These are phyloP conservation scores for Datnioides undecimradiatus DNA, from an alignment of 2,113 vertebrate genomes.

Conservation along the genomic window DNA sequence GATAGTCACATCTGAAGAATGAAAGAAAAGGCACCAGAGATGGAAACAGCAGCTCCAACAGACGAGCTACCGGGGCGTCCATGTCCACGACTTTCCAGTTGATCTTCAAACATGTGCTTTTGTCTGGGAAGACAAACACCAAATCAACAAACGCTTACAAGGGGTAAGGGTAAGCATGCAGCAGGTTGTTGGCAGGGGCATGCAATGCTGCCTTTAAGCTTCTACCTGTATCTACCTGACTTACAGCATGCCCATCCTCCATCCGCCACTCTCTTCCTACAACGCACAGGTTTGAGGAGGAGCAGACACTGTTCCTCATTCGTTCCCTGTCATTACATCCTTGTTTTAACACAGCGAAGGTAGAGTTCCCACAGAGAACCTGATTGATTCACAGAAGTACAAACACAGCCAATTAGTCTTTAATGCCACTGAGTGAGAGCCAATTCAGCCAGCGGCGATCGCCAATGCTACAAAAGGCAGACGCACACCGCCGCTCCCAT, in stretches of 20 bases:
- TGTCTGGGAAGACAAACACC: not conserved
- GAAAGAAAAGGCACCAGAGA: no score
- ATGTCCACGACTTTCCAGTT: not conserved
- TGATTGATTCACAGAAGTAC: slow-evolving; percentile 66
- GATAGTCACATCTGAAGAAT: no score
- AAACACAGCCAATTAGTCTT: slow-evolving; percentile 75
- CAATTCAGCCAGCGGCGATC: slow-evolving; percentile 53
- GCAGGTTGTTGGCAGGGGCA: not conserved
- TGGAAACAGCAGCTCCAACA: no score
- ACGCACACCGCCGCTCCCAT: slow-evolving; percentile 11
- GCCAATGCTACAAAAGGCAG: slow-evolving; percentile 19
- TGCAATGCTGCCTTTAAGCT: not conserved
- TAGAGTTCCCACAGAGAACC: slow-evolving; percentile 54
- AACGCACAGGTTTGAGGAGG: slow-evolving; percentile 4
- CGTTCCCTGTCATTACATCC: slow-evolving; percentile 49
- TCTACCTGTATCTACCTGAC: slow-evolving; percentile 12
- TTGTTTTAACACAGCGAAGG: slow-evolving; percentile 47
- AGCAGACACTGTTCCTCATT: slow-evolving; percentile 39
- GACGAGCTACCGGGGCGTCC: no score
- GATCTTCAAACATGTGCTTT: slow-evolving; percentile 3
- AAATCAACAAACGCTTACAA: not conserved
- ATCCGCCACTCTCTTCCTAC: not conserved
- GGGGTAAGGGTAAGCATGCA: not conserved
- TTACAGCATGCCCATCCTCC: not conserved
- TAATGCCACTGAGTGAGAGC: slow-evolving; percentile 66